Percentiles rank a stretch among this genome's conserved stretches.
These are phyloP conservation scores for Zoanthus sansibaricus DNA, from an alignment of 92 coral and sea anemone genomes.

Conservation along the genomic window DNA sequence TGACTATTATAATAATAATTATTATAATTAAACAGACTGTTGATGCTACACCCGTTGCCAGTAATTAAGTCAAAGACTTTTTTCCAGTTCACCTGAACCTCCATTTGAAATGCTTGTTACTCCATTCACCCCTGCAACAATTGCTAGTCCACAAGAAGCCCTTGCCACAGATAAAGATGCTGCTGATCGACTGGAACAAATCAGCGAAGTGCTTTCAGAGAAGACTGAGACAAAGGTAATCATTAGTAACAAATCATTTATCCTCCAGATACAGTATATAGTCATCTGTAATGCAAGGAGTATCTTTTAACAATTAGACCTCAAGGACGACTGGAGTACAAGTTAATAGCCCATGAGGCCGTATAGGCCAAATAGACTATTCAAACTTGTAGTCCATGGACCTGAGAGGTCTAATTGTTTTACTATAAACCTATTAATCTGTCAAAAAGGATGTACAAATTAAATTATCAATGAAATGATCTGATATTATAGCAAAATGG, in stretches of 20 bases:
- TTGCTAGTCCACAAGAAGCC: constrained; percentile 69
- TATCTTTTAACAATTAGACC: no score
- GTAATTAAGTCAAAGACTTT: neutral
- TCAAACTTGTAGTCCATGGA: no score
- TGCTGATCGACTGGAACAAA: constrained; percentile 41
- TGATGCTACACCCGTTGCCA: no score
- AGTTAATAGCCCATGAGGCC: no score
- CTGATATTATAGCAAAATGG: no score
- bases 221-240: constrained; percentile 15
- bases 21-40: no score
- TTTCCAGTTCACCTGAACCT: constrained; percentile 82
- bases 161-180: constrained; percentile 19
- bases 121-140: constrained; percentile 72
- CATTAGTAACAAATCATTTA: neutral
- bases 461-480: no score
- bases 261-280: neutral
- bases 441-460: no score
- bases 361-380: no score
- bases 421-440: no score
- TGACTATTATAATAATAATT: no score
- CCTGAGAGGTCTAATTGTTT: no score
- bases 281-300: neutral
- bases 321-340: neutral
- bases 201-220: neutral
- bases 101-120: constrained; percentile 72